Evolutionary conservation across 1,140 invertebrate species (phyloP).

Genomic region (Contarinia nasturtii): DNA sequence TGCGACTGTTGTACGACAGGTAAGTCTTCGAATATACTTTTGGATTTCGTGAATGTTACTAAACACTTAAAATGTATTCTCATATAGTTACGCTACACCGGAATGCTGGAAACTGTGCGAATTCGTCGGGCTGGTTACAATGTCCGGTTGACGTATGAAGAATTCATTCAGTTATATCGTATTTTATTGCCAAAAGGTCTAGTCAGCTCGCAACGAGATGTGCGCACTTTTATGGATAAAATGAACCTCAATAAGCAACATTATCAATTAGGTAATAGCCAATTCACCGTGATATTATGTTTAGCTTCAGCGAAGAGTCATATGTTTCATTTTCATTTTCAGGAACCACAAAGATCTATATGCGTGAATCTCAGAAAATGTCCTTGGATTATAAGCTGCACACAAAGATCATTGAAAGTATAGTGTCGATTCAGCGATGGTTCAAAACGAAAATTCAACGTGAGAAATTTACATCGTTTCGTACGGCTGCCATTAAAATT

Average conservation of each 20-base stretch:
- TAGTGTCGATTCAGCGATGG: slow-evolving; percentile 83
- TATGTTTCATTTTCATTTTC: slow-evolving; percentile 1
- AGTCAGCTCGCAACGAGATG: slow-evolving; percentile 58
- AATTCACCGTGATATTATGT: background rate
- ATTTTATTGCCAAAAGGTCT: slow-evolving; percentile 78
- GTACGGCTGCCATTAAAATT: slow-evolving; percentile 51
- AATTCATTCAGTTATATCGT: slow-evolving; percentile 81
- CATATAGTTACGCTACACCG: slow-evolving; percentile 60
- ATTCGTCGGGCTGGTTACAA: slow-evolving; percentile 92
- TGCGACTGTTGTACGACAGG: slow-evolving; percentile 76
- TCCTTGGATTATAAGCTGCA: slow-evolving; percentile 80
- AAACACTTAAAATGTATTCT: background rate
- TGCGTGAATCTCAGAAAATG: slow-evolving; percentile 86
- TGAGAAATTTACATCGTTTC: slow-evolving; percentile 51
- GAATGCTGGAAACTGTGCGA: slow-evolving; percentile 90
- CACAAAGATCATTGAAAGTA: slow-evolving; percentile 81
- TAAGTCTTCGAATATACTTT: slow-evolving; percentile 6
- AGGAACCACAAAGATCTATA: slow-evolving; percentile 71
- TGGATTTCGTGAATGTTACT: background rate
- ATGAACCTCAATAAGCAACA: slow-evolving; percentile 71
- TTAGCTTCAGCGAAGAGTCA: background rate
- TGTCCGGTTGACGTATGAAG: slow-evolving; percentile 79
- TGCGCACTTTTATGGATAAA: slow-evolving; percentile 56
- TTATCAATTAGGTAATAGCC: slow-evolving; percentile 63
- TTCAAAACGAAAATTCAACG: slow-evolving; percentile 65